Evolutionary conservation across 2,113 vertebrate species (phyloP).

Genomic region (Pimephales promelas): DNA sequence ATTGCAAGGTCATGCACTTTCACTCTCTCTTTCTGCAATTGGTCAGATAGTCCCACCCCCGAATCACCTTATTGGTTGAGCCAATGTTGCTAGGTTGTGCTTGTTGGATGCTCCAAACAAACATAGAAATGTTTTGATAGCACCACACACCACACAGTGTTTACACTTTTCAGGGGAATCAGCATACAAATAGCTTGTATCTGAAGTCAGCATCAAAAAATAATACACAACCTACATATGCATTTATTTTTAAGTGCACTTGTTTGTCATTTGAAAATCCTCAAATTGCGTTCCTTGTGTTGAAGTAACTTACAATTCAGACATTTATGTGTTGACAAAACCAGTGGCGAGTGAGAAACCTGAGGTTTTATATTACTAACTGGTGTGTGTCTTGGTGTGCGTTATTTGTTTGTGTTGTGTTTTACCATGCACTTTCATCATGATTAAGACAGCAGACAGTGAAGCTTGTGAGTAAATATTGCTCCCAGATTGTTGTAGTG

Average conservation of each 20-base stretch:
- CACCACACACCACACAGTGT: neutral
- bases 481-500: constrained; percentile 8
- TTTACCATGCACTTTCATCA: neutral
- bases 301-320: neutral
- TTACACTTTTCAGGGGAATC: constrained; percentile 9
- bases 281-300: neutral
- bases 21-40: neutral
- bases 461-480: constrained; percentile 27
- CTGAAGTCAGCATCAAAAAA: neutral
- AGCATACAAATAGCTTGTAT: neutral
- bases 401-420: constrained; percentile 7
- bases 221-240: neutral
- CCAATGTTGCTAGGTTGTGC: constrained; percentile 24
- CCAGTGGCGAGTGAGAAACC: neutral
- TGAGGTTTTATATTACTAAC: neutral
- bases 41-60: neutral
- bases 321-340: neutral
- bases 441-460: neutral
- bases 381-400: neutral
- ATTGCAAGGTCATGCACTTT: neutral
- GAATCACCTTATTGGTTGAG: neutral
- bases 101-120: constrained; percentile 16
- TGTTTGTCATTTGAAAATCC: neutral
- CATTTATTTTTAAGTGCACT: neutral
- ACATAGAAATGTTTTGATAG: constrained; percentile 16